Evolutionary conservation across 2,888 invertebrate genomes (phyloP), one percentile per base, ranked within the genome.

Genomic region (Oegoconia quadripuncta): DNA sequence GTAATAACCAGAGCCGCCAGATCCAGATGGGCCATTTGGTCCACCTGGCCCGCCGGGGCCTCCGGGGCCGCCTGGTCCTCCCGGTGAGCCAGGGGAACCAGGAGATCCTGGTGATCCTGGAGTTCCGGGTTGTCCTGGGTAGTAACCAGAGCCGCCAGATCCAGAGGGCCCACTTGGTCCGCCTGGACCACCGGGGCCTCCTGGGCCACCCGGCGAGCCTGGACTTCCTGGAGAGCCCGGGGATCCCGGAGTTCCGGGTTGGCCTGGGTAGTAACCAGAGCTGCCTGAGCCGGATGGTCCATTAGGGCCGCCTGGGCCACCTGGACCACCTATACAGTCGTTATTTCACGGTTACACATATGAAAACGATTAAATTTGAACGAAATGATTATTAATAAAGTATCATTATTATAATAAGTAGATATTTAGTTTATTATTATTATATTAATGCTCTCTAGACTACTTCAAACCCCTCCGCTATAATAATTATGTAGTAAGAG

Each of bases 1-100:
- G 84, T 41, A 67, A 83, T 55, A 74, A 83, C 67, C 90, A 9
- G 2, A 2, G 6, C 20, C 20, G 8, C 11, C 3, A 88, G 43
- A 75, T 87, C 39, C 65, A 81, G 55, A 89, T 87, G 43, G 44
- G 3, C 46, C 46, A 9, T 56, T 52, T 46, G 61, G 88, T 49
- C 88, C 45, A 32, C 17, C 39, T 12, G 22, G 42, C 27, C 29
- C 47, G 7, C 41, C 29, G 23, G 46, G 32, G 30, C 46, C 38
- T 37, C 30, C 45, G 50, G 33, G 46, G 16, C 22, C 39, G n/a
- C 56, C 50, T 3, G 53, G 50, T 17, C 45, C 46, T 25, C 44
- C 56, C 13, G 58, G 17, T 6, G 18, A 16, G 9, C 53, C 52
- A 1, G 50, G 48, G 12, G 22, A 32, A 16, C 90, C 88, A 37